Base-by-base conservation (phyloP, 2,113 vertebrate genomes). In the Salvelinus fontinalis region DNA sequence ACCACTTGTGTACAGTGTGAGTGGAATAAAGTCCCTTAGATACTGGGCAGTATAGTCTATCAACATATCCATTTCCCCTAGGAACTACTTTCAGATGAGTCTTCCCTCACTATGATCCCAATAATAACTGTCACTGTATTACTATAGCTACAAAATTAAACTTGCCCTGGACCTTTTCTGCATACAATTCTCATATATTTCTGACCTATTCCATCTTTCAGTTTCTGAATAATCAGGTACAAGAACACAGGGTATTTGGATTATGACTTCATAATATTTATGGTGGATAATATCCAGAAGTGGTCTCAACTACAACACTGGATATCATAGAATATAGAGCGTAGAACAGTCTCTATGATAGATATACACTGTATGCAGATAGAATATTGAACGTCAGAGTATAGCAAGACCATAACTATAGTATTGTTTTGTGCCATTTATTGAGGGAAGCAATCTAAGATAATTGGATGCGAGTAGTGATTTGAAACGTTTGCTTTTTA, bases 401-500 rank as follows among this genome's bases (percentile, higher is more conserved):
- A 44, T 44, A 44, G 39, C 48, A 54, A 24, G 49, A 57, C 9
- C 11, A 44, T 27, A 57, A 71, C 49, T 27, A 44, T 8, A 3
- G 13, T 20, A 71, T 16, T 14, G 7, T 12, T 44, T 44, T 2
- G 11, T 71, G 49, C 22, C 20, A 27, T 27, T 13, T 51, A 71
- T 44, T 20, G 49, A 71, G 54, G 13, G 24, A 44, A 44, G 39
- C 39, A 3, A 44, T 22, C 49, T 11, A 27, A 71, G 26, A 57
- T 57, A 24, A 57, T 20, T 16, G 26, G 5, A 62, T 9, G 5
- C 6, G n/a, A 22, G 59, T 62, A 5, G 20, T 29, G 14, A 57
- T 71, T 54, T 26, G n/a, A 71, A 27, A 20, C 48, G 24, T 9
- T 71, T 24, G 3, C 26, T 71, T 71, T 71, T 59, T 31, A 71